phyloP scores from a whole-genome alignment of 2,113 vertebrate genomes.

The Rhodinocichla rosea region DNA sequence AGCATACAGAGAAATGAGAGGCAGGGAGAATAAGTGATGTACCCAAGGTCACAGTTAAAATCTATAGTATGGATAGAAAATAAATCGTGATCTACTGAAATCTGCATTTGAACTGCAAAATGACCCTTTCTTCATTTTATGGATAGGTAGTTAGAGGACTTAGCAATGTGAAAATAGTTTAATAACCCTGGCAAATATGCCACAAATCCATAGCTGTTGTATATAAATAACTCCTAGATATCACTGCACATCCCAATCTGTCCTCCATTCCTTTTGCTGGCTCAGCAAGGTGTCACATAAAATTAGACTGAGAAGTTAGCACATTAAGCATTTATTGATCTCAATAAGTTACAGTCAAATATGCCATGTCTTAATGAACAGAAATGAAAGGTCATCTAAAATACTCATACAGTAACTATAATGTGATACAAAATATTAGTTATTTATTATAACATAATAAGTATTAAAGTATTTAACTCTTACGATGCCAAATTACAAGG shows the following conservation, averaged over 20 bases:
- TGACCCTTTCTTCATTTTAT: not conserved
- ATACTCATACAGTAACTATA: not conserved
- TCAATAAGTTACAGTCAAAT: slow-evolving; percentile 14
- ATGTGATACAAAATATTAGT: not conserved
- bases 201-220: not conserved
- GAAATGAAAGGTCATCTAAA: not conserved
- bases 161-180: not conserved
- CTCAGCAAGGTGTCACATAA: slow-evolving; percentile 29
- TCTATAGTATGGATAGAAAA: not conserved
- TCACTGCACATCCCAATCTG: not conserved
- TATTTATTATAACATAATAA: not conserved
- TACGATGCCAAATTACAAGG: not conserved
- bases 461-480: not conserved
- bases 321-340: slow-evolving; percentile 52
- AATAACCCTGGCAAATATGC: not conserved
- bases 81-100: not conserved
- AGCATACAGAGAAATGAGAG: not conserved
- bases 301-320: slow-evolving; percentile 13
- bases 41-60: not conserved
- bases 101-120: not conserved
- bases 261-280: not conserved
- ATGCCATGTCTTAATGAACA: not conserved
- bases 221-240: slow-evolving; percentile 11
- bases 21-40: not conserved
- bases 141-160: not conserved